Percentiles rank a stretch among this genome's conserved stretches.
Evolutionary conservation across 2,113 vertebrate genomes (phyloP).

Genomic region (Oreotragus oreotragus): DNA sequence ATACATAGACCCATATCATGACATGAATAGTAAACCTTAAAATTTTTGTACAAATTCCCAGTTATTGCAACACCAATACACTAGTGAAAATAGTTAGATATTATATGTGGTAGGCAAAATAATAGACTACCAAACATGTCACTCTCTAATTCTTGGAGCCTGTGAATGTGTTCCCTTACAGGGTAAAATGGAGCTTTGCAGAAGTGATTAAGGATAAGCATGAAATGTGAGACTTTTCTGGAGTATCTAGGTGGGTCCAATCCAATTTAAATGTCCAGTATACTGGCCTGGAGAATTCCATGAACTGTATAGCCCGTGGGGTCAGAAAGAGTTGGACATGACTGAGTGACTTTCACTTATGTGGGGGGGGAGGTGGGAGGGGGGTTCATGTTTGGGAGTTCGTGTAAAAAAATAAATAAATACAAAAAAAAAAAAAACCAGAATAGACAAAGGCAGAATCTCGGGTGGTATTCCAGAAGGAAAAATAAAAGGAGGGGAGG

Average conservation of each 20-base stretch:
- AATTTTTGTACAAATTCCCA: not conserved
- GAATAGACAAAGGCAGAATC: not conserved
- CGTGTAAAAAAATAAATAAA: too few species aligned
- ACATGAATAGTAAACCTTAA: not conserved
- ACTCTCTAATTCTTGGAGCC: not conserved
- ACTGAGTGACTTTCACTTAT: not conserved
- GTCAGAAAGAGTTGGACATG: rapidly evolving
- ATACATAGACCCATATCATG: not conserved
- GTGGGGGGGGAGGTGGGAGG: too few species aligned
- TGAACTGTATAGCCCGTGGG: not conserved
- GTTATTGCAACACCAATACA: not conserved
- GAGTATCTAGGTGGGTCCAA: not conserved
- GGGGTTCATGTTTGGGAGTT: too few species aligned
- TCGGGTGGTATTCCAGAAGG: too few species aligned
- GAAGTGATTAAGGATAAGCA: not conserved
- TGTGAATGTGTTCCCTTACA: not conserved
- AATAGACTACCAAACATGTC: not conserved
- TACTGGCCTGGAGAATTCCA: not conserved
- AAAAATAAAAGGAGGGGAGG: not conserved
- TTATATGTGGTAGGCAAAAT: not conserved
- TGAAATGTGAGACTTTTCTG: not conserved
- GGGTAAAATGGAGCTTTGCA: not conserved
- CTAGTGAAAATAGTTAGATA: not conserved
- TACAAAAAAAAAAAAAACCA: too few species aligned
- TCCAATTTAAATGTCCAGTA: not conserved